phyloP scores from a whole-genome alignment of 2,797 vertebrate species.

The Ctenochaetus hawaiiensis region DNA sequence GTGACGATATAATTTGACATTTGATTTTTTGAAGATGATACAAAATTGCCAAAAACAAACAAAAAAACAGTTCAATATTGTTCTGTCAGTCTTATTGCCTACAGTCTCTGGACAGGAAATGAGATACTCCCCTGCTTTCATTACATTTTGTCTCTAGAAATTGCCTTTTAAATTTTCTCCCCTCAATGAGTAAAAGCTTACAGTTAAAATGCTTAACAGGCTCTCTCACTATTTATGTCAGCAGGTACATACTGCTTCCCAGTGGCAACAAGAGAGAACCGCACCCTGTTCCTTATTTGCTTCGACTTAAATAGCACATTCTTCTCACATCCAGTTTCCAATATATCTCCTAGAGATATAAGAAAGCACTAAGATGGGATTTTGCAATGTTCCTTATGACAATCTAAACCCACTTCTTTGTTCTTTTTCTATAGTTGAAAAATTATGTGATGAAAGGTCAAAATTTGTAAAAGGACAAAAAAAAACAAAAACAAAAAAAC shows the following conservation, averaged over 20 bases:
- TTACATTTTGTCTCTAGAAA: slow-evolving; percentile 33
- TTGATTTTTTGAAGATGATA: slow-evolving; percentile 16
- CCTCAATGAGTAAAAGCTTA: slow-evolving; percentile 1
- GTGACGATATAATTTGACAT: slow-evolving; percentile 10
- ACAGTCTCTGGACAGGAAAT: slow-evolving; percentile 5
- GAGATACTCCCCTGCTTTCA: slow-evolving; percentile 19
- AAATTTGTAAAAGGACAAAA: background rate
- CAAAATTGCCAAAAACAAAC: slow-evolving; percentile 11
- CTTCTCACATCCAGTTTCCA: background rate
- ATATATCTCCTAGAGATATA: background rate
- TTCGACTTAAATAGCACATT: no score
- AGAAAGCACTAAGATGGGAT: background rate
- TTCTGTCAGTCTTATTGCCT: slow-evolving; percentile 7
- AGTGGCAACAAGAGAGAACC: slow-evolving; percentile 2
- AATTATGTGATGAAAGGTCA: no score
- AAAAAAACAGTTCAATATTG: slow-evolving; percentile 8
- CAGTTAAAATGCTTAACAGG: background rate
- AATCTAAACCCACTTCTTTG: background rate
- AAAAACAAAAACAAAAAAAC: no score
- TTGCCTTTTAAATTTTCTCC: background rate
- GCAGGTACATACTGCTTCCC: slow-evolving; percentile 61
- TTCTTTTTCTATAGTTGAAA: no score
- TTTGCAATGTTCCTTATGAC: background rate
- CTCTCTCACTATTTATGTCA: background rate
- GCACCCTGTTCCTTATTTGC: background rate